Evolutionary conservation across 2,113 vertebrate species (phyloP), one percentile per base, ranked within the genome.

Genomic region (Potamarius usumacintae): DNA sequence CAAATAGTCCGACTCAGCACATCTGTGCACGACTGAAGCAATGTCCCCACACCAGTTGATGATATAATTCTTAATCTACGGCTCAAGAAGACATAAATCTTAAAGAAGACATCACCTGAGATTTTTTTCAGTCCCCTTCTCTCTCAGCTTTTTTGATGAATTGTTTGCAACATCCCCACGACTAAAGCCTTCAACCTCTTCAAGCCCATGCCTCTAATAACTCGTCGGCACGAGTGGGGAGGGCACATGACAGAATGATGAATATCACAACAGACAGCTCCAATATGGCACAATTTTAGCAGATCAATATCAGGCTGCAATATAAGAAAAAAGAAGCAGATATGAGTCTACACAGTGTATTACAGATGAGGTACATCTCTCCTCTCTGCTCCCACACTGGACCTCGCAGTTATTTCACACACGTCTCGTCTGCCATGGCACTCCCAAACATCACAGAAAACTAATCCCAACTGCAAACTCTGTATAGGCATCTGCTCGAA

Each of bases 341-440:
- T 99, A 98, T 98, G 99, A 97, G 97, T 97, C 97, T 98, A 98
- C 97, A 99, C 97, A 97, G 96, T 98, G 97, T 99, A 98, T 99
- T 99, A 99, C 97, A 98, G 97, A 98, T 97, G 96, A 97, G 96
- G 96, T 96, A 98, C 97, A 98, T 93, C 93, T 94, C 95, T 96
- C 97, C 97, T 97, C 96, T 97, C 96, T 96, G 94, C 96, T 97
- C 96, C 95, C 93, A 91, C 94, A 96, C 96, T 96, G 97, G 98
- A 97, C 97, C 97, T 98, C 95, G 96, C 95, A 95, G 94, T 96
- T 95, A 96, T 95, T 96, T 97, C 94, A 92, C 95, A 95, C 94
- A 81, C 72, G 76, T 88, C 82, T 82, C 58, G 12, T 62, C 71
- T 81, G 79, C 83, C 65, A 15, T 22, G 15, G 76, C 48, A 96